Evolutionary conservation across 30 jellyfish, hydroid and myxozoan genomes (phyloP).

Genomic region (Catostylus mosaicus): DNA sequence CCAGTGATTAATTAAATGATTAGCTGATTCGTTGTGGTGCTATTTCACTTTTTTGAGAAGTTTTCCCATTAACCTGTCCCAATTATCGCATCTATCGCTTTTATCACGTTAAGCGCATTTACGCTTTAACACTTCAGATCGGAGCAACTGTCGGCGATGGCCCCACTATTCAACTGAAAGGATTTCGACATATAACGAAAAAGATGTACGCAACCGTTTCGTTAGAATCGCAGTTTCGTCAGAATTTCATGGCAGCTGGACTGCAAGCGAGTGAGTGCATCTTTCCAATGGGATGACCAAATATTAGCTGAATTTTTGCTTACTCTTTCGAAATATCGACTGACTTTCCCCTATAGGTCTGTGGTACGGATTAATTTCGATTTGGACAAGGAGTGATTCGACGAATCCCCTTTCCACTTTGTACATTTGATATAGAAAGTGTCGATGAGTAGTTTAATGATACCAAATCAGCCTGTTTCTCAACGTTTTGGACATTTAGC

Average conservation of each 20-base stretch:
- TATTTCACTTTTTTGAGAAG: background rate
- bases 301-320: background rate
- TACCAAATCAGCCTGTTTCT: too few species aligned
- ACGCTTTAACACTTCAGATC: background rate
- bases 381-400: background rate
- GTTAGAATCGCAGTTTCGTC: conserved; percentile 69
- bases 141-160: conserved; percentile 95
- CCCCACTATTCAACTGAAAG: conserved; percentile 74
- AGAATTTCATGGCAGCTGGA: conserved; percentile 80
- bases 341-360: background rate
- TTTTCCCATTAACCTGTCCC: background rate
- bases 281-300: background rate
- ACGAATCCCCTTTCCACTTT: too few species aligned
- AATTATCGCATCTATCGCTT: background rate
- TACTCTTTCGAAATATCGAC: background rate
- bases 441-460: too few species aligned
- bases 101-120: too few species aligned
- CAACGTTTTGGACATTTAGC: too few species aligned
- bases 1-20: background rate
- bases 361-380: background rate
- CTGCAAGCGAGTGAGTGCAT: conserved; percentile 91
- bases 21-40: background rate
- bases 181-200: conserved; percentile 81
- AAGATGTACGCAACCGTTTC: conserved; percentile 88
- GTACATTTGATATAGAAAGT: too few species aligned